Evolutionary conservation across 2,888 invertebrate genomes (phyloP), one percentile per base, ranked within the genome.

Genomic region (Pachycephus smyrnensis): DNA sequence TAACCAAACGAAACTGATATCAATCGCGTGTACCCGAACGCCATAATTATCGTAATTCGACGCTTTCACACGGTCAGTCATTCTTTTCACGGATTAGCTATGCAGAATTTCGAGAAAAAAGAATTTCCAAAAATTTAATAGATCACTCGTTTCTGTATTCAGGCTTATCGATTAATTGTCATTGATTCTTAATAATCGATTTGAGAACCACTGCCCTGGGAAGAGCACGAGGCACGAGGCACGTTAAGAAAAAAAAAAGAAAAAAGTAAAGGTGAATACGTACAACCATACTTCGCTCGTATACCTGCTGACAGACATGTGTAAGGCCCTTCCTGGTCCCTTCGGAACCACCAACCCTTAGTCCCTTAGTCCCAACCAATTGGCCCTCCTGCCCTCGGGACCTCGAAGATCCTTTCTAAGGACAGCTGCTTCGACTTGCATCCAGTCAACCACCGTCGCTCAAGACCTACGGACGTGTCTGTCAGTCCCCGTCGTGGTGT

Each of bases 401-500:
- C 55, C 55, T 77, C n/a, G 69, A 73, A 69, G 77, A 74, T 68
- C 77, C 77, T 77, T 73, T 77, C 73, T 76, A 73, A 75, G 75
- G 77, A 77, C 77, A 77, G 77, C 77, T 77, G 77, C 77, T 36
- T 75, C 55, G 55, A 55, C 55, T 55, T 55, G 55, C 55, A 55
- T 85, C 73, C 78, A 88, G 88, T 87, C 86, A 81, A 84, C 75
- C 85, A 80, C 75, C 81, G 81, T 84, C 83, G 80, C 80, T 83
- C 85, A 85, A 80, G 81, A 80, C 76, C 81, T 82, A 79, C 80
- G 80, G 85, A 84, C 81, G 82, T 77, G 71, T 78, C 55, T 9
- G 23, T 55, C 55, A 9, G 55, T 55, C 23, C 55, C 55, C 23
- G 55, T 55, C 0, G 9, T 23, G 9, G 9, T 23, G 23, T 55